Conservation (phyloP, 2,113 vertebrate genomes). For the Myanophis thanlyinensis region DNA sequence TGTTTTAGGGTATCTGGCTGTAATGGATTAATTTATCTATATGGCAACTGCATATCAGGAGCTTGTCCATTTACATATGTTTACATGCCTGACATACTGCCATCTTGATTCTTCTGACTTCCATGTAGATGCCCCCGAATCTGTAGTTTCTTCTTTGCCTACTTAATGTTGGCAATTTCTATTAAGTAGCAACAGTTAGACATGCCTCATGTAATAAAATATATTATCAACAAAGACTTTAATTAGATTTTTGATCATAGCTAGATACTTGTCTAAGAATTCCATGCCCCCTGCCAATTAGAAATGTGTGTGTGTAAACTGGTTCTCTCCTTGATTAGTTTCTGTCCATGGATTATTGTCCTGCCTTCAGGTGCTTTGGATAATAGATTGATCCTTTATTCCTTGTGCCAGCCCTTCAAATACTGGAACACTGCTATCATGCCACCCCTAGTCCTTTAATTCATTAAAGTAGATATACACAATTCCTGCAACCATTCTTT, state of each 20-base stretch:
- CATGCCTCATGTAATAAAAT: background rate
- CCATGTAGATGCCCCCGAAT: background rate
- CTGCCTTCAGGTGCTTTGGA: background rate
- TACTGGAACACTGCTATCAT: too few species aligned
- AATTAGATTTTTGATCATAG: background rate
- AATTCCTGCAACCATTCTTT: too few species aligned
- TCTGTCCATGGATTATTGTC: background rate
- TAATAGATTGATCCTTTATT: background rate
- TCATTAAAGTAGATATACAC: too few species aligned
- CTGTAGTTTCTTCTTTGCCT: background rate
- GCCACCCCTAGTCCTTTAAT: too few species aligned
- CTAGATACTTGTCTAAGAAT: background rate
- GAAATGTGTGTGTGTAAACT: background rate
- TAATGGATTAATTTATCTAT: background rate
- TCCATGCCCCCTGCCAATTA: background rate
- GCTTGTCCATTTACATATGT: background rate
- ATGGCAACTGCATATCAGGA: background rate
- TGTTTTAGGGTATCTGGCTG: background rate
- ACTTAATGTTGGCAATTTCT: background rate
- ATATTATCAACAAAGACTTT: background rate
- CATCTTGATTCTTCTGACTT: background rate
- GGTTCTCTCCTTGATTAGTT: background rate
- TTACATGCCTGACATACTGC: background rate
- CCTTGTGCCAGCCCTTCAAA: background rate
- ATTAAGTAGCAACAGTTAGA: background rate